phyloP scores from a whole-genome alignment of 2,113 vertebrate species.

The Myocastor coypus region DNA sequence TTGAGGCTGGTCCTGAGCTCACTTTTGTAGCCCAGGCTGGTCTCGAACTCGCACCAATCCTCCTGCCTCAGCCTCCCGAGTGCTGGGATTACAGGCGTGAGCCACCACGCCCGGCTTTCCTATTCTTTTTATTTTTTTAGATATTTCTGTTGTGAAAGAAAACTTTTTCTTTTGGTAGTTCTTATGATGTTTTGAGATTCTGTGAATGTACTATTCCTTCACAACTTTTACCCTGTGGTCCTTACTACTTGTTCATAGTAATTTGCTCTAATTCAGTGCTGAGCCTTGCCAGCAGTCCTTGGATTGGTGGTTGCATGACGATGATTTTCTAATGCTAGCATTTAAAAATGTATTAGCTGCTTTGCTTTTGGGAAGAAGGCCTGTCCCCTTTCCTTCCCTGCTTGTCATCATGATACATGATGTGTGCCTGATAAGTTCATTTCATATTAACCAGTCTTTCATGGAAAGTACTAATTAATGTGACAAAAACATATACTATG shows the following conservation, averaged over 20 bases:
- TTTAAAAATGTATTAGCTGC: neutral
- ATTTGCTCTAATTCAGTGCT: neutral
- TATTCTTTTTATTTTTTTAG: too few relatives aligned
- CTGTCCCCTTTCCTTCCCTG: neutral
- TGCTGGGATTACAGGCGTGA: too few relatives aligned
- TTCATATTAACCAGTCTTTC: neutral
- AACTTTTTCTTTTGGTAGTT: neutral
- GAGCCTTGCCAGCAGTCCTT: neutral
- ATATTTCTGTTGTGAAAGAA: neutral
- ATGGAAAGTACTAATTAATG: neutral
- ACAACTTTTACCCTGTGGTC: neutral
- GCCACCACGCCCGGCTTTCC: too few relatives aligned
- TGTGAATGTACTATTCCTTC: neutral
- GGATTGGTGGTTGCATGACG: neutral
- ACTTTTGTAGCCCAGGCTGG: too few relatives aligned
- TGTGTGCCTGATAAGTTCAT: conserved; percentile 19
- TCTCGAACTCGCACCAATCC: too few relatives aligned
- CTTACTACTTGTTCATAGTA: neutral
- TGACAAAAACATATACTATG: neutral
- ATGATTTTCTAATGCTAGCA: neutral
- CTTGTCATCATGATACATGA: neutral
- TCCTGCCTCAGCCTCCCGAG: too few relatives aligned
- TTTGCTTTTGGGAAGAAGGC: conserved; percentile 26
- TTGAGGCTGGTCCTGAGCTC: too few relatives aligned
- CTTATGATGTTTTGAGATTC: conserved; percentile 38